phyloP scores from a whole-genome alignment of 2,113 vertebrate genomes.

The Ia io region DNA sequence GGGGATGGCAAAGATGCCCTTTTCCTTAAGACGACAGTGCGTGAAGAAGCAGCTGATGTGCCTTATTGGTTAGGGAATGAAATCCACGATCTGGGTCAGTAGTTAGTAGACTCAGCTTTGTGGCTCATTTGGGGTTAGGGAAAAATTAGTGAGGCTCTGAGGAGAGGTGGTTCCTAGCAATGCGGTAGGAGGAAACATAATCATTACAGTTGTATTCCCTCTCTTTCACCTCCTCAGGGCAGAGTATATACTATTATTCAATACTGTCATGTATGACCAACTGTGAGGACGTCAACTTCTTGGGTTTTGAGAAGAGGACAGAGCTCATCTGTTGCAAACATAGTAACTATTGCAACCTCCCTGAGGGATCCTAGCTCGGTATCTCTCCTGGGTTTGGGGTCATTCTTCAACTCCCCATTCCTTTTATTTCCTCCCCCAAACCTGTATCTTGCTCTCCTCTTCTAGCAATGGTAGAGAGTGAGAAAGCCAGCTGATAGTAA shows the following conservation, averaged over 20 bases:
- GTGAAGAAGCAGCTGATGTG: background rate
- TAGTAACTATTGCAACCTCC: constrained; percentile 61
- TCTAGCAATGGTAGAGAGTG: background rate
- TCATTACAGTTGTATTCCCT: background rate
- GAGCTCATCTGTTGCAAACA: constrained; percentile 64
- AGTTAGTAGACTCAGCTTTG: background rate
- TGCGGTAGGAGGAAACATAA: background rate
- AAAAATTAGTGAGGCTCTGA: background rate
- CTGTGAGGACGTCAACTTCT: constrained; percentile 68
- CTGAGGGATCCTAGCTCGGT: constrained; percentile 29
- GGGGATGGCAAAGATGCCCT: background rate
- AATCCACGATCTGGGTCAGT: background rate
- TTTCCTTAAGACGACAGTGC: background rate
- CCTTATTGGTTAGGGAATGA: background rate
- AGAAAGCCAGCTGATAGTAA: background rate
- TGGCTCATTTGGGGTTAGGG: background rate
- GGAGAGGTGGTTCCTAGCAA: background rate
- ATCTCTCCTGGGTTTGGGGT: background rate
- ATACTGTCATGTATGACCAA: constrained; percentile 64
- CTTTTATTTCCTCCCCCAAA: background rate
- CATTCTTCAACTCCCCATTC: background rate
- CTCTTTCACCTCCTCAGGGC: constrained; percentile 42
- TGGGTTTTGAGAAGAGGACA: constrained; percentile 31
- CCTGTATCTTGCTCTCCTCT: background rate
- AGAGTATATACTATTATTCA: constrained; percentile 61